Conservation (phyloP, 2,888 invertebrate genomes). For the Napeogenes inachia region DNA sequence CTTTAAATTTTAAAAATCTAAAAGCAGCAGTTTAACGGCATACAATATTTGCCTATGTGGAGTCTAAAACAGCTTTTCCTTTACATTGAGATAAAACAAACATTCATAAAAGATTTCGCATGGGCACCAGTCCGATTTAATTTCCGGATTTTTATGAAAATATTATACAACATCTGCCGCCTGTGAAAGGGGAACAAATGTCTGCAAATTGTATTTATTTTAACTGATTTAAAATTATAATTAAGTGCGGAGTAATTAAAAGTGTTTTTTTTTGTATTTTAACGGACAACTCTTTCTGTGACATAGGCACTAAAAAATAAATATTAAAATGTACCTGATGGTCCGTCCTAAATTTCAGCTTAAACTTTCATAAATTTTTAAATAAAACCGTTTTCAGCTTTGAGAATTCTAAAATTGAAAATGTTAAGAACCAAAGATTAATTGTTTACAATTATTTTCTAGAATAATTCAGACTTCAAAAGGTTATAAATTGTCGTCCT, state of each 20-base stretch:
- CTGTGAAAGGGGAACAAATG: constrained; percentile 26
- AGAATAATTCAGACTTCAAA: too few relatives aligned
- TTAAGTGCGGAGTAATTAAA: constrained; percentile 11
- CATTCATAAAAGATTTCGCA: constrained; percentile 17
- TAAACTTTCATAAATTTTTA: too few relatives aligned
- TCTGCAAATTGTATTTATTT: constrained; percentile 23
- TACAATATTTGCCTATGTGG: background rate
- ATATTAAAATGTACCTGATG: too few relatives aligned
- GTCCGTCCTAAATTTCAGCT: too few relatives aligned
- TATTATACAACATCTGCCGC: constrained; percentile 33
- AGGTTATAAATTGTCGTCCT: too few relatives aligned
- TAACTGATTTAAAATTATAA: constrained; percentile 16
- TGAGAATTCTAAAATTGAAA: too few relatives aligned
- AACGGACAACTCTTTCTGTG: background rate
- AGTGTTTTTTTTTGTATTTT: background rate
- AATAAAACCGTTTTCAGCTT: too few relatives aligned
- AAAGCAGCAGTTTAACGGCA: background rate
- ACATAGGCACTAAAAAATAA: too few relatives aligned
- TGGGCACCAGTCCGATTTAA: constrained; percentile 27
- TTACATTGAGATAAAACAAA: constrained; percentile 19
- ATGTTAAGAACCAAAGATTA: too few relatives aligned
- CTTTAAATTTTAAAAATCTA: too few relatives aligned
- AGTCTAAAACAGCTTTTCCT: constrained; percentile 3
- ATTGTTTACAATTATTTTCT: too few relatives aligned
- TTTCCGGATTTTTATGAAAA: constrained; percentile 33